Base-by-base conservation (phyloP, 2,888 invertebrate species). In the Phymatocera aterrima region DNA sequence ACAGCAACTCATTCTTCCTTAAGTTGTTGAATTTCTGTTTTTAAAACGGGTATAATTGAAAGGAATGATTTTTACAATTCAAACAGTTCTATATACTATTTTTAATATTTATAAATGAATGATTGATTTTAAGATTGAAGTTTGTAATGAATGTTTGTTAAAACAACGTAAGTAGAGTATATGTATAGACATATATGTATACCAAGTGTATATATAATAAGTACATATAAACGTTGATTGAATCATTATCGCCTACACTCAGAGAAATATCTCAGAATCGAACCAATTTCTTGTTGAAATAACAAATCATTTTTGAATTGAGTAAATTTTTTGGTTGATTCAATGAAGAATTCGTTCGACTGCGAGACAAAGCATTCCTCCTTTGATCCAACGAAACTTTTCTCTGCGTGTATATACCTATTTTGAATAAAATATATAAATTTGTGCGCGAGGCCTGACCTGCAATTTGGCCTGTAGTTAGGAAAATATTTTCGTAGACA, bases 101-200 rank as follows among this genome's bases (percentile, higher is more conserved):
- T 68, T 68, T 28, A 3, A 68, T 68, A 4, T 5, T 60, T 24
- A 68, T 68, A n/a, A 64, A 18, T 37, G 37, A 64, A 8, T 64
- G 15, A 28, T 24, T 46, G 12, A 68, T 24, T 24, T 21, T 40
- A 43, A n/a, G n/a, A n/a, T n/a, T n/a, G n/a, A n/a, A n/a, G n/a
- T n/a, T n/a, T n/a, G n/a, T n/a, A n/a, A n/a, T n/a, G n/a, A n/a
- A n/a, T n/a, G n/a, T n/a, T n/a, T n/a, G n/a, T n/a, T n/a, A n/a
- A n/a, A 70, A 34, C 72, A 51, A 72, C 72, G 18, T 72, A 72
- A 72, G 72, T 72, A 72, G 72, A 72, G 72, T 72, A 72, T 72
- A 51, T 70, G n/a, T n/a, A n/a, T n/a, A n/a, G n/a, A n/a, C n/a
- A n/a, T n/a, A n/a, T n/a, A n/a, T n/a, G n/a, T n/a, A n/a, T n/a